Percentiles rank a stretch among this genome's conserved stretches.
Conservation (phyloP, 1,140 invertebrate genomes). For the Meloidogyne floridensis region DNA sequence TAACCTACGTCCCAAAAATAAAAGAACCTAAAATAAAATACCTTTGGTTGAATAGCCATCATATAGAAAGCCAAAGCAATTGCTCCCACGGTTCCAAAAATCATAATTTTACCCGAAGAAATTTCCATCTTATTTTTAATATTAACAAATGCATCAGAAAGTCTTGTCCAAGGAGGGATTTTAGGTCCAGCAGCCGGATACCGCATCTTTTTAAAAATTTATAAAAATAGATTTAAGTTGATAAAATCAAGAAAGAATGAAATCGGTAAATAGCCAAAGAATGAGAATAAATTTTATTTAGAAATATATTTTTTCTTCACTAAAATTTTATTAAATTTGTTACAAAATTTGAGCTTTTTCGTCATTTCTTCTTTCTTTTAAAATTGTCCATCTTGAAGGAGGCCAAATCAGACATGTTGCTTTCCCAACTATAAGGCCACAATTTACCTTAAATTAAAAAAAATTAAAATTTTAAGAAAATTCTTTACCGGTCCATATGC, state of each 20-base stretch:
- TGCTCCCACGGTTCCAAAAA: background rate
- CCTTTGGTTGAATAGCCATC: background rate
- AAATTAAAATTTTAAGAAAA: background rate
- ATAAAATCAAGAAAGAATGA: background rate
- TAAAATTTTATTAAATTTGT: background rate
- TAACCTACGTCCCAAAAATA: too few relatives aligned
- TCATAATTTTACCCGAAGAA: background rate
- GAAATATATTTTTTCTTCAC: background rate
- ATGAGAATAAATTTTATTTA: background rate
- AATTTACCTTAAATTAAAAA: constrained; percentile 42
- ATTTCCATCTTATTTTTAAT: background rate
- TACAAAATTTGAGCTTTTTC: constrained; percentile 12
- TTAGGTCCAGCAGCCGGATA: background rate
- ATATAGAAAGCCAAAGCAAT: background rate
- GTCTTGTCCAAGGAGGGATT: background rate
- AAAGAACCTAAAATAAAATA: background rate
- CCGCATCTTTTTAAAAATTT: background rate
- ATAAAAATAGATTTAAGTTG: background rate
- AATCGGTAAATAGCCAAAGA: background rate
- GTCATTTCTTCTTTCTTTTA: background rate
- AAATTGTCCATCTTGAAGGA: constrained; percentile 38
- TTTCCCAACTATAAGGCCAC: constrained; percentile 36
- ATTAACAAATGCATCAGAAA: background rate
- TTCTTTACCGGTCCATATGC: constrained; percentile 42
- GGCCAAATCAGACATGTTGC: constrained; percentile 46